Percentiles rank a stretch among this genome's conserved stretches.
Evolutionary conservation across 2,888 invertebrate genomes (phyloP).

Genomic region (Dioctria linearis): DNA sequence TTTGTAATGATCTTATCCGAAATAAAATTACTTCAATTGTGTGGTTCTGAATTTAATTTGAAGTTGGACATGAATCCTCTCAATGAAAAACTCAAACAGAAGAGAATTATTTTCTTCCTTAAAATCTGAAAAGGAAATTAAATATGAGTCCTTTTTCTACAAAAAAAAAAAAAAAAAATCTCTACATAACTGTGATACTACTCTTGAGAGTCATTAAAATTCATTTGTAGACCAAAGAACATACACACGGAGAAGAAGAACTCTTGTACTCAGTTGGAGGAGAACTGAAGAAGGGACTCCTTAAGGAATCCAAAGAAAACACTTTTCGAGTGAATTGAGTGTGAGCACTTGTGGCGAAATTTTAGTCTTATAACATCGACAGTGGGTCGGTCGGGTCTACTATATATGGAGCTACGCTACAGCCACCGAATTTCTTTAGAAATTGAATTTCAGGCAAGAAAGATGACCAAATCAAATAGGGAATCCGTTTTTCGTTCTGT

Average conservation of each 20-base stretch:
- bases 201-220: conserved; percentile 45
- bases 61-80: not conserved
- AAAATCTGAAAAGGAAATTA: conserved; percentile 40
- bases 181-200: not conserved
- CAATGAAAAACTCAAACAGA: not conserved
- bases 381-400: too few relatives aligned
- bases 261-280: not conserved
- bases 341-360: conserved; percentile 28
- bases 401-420: not conserved
- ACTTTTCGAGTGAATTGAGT: conserved; percentile 40
- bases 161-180: conserved; percentile 1
- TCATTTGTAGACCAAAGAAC: conserved; percentile 33
- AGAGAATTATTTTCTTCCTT: conserved; percentile 18
- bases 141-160: conserved; percentile 39
- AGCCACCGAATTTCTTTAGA: not conserved
- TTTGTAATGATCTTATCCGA: not conserved
- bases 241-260: not conserved
- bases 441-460: not conserved
- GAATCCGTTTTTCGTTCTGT: not conserved
- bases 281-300: conserved; percentile 5
- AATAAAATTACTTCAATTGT: not conserved
- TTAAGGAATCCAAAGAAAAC: conserved; percentile 48
- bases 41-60: not conserved
- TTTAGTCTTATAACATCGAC: not conserved
- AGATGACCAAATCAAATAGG: not conserved